Evolutionary conservation across 2,113 vertebrate genomes (phyloP).

Genomic region (Pelvicachromis taeniatus): DNA sequence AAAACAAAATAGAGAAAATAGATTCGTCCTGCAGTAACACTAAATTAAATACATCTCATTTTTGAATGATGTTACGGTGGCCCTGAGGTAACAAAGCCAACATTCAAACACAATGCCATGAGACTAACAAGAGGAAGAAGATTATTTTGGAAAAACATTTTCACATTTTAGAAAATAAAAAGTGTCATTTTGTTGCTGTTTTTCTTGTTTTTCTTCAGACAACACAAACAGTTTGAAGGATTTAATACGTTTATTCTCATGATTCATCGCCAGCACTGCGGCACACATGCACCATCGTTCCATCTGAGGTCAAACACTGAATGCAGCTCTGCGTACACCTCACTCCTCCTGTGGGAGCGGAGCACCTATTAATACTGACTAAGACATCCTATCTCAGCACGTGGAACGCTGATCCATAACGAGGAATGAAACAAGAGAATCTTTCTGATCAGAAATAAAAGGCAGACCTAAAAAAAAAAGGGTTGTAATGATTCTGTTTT

Average conservation of each 20-base stretch:
- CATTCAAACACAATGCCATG: background rate
- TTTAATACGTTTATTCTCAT: background rate
- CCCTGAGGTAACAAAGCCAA: background rate
- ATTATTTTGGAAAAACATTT: too few species aligned
- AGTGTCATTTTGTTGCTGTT: background rate
- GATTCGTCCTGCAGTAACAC: fast-evolving
- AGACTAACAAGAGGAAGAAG: background rate
- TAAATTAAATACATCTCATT: background rate
- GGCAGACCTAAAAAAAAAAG: background rate
- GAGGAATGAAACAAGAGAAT: background rate
- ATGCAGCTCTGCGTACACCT: background rate
- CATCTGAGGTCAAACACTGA: background rate
- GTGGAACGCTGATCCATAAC: background rate
- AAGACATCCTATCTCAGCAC: background rate
- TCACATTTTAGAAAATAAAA: background rate
- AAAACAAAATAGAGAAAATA: background rate
- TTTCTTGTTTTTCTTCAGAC: background rate
- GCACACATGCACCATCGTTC: background rate
- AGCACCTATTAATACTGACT: background rate
- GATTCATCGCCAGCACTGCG: background rate
- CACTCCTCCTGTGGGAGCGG: background rate
- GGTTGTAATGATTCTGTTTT: fast-evolving
- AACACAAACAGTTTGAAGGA: background rate
- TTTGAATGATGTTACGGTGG: background rate
- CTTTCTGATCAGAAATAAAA: background rate